phyloP scores from a whole-genome alignment of 2,888 invertebrate species.

The Drosophila trichaetosa region DNA sequence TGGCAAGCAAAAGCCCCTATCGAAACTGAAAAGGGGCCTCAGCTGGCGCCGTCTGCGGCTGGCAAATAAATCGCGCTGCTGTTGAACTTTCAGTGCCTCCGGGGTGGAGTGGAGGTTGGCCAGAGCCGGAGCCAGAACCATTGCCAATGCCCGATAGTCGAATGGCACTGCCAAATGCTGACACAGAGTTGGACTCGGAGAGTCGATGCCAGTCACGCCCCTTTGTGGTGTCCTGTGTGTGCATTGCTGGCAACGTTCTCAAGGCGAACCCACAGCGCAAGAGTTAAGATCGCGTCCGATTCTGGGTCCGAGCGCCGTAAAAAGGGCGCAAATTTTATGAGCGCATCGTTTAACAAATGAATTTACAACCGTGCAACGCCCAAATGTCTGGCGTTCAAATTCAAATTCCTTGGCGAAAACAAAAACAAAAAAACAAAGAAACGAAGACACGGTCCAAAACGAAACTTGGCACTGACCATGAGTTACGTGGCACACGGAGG shows the following conservation, averaged over 20 bases:
- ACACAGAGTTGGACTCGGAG: slow-evolving; percentile 47
- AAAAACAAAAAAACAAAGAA: neutral
- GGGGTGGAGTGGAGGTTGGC: slow-evolving; percentile 47
- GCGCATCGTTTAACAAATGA: slow-evolving; percentile 85
- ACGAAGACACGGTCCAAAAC: slow-evolving; percentile 47
- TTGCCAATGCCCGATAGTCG: slow-evolving; percentile 33
- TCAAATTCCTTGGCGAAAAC: slow-evolving; percentile 75
- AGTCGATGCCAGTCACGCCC: slow-evolving; percentile 65
- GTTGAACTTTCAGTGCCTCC: slow-evolving; percentile 79
- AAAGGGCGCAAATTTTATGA: slow-evolving; percentile 84
- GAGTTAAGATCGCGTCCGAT: slow-evolving; percentile 33
- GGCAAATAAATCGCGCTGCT: slow-evolving; percentile 84
- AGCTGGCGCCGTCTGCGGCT: slow-evolving; percentile 74
- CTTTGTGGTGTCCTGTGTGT: slow-evolving; percentile 60
- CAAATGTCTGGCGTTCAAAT: slow-evolving; percentile 85
- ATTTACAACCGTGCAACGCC: slow-evolving; percentile 85
- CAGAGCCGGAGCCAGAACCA: slow-evolving; percentile 22
- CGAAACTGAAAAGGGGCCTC: slow-evolving; percentile 38
- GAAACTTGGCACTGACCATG: slow-evolving; percentile 58
- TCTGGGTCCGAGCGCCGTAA: slow-evolving; percentile 47
- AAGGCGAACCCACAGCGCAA: slow-evolving; percentile 35
- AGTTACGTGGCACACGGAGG: slow-evolving; percentile 74
- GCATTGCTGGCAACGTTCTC: slow-evolving; percentile 56
- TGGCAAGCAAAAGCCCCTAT: slow-evolving; percentile 50
- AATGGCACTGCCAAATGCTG: slow-evolving; percentile 72